Evolutionary conservation across 2,797 vertebrate genomes (phyloP), one percentile per base, ranked within the genome.

Genomic region (Bradypus variegatus): DNA sequence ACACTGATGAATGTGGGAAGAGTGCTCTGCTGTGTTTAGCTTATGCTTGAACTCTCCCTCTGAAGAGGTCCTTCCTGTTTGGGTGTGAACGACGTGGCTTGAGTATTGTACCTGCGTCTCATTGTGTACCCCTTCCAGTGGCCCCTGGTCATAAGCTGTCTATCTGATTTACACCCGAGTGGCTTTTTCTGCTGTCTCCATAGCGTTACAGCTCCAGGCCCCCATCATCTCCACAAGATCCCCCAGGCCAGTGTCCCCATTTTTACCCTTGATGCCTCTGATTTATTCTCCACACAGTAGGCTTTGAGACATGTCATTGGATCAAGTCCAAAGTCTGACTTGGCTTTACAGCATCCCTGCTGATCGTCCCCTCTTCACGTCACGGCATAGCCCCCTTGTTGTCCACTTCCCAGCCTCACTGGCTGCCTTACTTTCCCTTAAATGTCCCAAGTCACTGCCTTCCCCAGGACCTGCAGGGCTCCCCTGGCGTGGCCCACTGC

Each of bases 1-100:
- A 0, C 0, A 31, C 3, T 36, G 38, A 16, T 3, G 2, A 4
- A 5, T 0, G 6, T 0, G 4, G 73, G 8, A 31, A 4, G 19
- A 3, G 15, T 3, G 55, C 45, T 0, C 5, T 2, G 1, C 2
- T 6, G 15, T 41, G 0, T 7, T 45, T 5, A 1, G 18, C 13
- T 11, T 16, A 25, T 2, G 2, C 16, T 55, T 8, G 0, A 9
- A 27, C 0, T 50, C 72, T 83, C 62, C 1, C 9, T 6, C 50
- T 3, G 0, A 38, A 0, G 0, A n/a, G 55, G 15, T 25, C 19
- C 27, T 45, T 11, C 41, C 41, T 45, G 18, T 86, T 15, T 13
- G 60, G 55, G 31, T 3, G 25, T 16, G 64, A 55, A 38, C 14
- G 38, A 31, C 1, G n/a, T 16, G 19, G 21, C 19, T 29, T 1